Conservation (phyloP, 2,888 invertebrate genomes). For the Stomorhina lunata region DNA sequence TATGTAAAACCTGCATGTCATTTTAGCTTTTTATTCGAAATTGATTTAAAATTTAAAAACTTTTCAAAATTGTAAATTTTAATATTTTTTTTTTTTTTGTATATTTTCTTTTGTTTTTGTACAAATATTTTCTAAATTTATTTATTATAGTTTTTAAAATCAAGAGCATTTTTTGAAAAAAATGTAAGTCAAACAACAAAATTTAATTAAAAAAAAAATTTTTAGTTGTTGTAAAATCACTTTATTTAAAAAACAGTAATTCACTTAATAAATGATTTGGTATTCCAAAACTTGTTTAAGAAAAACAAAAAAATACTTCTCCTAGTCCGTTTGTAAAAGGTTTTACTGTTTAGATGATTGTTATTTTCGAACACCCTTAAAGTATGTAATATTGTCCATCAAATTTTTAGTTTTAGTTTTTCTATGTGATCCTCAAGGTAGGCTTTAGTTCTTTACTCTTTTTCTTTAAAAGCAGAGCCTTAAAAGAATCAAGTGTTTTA, state of each 20-base stretch:
- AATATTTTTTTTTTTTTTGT: slow-evolving; percentile 34
- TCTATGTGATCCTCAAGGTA: slow-evolving; percentile 48
- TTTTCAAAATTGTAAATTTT: neutral
- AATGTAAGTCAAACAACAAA: slow-evolving; percentile 73
- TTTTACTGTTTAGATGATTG: neutral
- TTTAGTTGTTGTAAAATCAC: slow-evolving; percentile 8
- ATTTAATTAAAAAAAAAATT: neutral
- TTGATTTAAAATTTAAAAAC: neutral
- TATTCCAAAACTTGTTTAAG: too few species aligned
- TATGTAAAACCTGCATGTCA: slow-evolving; percentile 33
- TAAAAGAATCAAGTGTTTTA: too few species aligned
- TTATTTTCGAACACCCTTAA: neutral
- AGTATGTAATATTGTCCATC: slow-evolving; percentile 1
- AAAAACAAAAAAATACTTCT: too few species aligned
- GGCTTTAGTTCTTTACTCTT: slow-evolving; percentile 16
- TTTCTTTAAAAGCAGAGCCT: neutral
- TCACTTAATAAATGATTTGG: too few species aligned
- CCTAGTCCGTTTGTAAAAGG: too few species aligned
- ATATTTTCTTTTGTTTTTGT: slow-evolving; percentile 57
- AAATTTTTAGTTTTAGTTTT: neutral
- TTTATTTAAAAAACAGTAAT: too few species aligned
- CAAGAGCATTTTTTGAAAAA: slow-evolving; percentile 72
- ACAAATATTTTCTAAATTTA: slow-evolving; percentile 42
- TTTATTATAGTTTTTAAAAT: slow-evolving; percentile 68
- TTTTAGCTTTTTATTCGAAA: slow-evolving; percentile 27